Percentiles rank a stretch among this genome's conserved stretches.
phyloP scores from a whole-genome alignment of 2,888 invertebrate genomes.

The Operophtera brumata region DNA sequence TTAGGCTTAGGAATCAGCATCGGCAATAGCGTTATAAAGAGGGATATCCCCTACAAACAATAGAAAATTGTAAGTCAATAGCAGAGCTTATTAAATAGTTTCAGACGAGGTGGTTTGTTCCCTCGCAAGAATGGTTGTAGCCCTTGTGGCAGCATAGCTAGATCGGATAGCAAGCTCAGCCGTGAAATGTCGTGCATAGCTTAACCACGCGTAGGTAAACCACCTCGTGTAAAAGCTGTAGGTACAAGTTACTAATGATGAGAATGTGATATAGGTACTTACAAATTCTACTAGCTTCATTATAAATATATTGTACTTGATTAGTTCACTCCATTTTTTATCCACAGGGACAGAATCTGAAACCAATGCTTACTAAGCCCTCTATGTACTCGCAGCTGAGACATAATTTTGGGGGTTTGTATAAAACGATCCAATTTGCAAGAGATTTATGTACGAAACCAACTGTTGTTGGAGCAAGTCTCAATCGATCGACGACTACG shows the following conservation, averaged over 20 bases:
- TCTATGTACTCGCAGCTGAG: too few relatives aligned
- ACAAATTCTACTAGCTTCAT: conserved; percentile 76
- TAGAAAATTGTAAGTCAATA: conserved; percentile 30
- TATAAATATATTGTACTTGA: conserved; percentile 73
- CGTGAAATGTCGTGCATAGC: neutral
- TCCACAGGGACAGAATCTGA: conserved; percentile 73
- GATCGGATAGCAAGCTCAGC: neutral
- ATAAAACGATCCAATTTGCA: too few relatives aligned
- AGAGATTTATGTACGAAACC: too few relatives aligned
- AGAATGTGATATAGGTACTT: conserved; percentile 46
- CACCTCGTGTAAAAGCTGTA: neutral
- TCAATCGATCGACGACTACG: too few relatives aligned
- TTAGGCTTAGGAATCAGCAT: conserved; percentile 55
- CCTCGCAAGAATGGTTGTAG: neutral
- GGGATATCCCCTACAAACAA: conserved; percentile 64
- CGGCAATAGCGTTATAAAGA: conserved; percentile 60
- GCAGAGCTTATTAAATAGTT: neutral
- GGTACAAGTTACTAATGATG: neutral
- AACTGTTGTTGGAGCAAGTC: too few relatives aligned
- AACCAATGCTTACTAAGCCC: conserved; percentile 25
- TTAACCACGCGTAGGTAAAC: neutral
- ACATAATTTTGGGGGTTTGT: too few relatives aligned
- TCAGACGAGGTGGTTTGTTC: conserved; percentile 8
- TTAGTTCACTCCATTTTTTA: conserved; percentile 71
- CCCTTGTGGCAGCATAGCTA: too few relatives aligned